These are phyloP conservation scores for Rhineura floridana DNA, from an alignment of 2,113 vertebrate genomes.

Conservation along the genomic window DNA sequence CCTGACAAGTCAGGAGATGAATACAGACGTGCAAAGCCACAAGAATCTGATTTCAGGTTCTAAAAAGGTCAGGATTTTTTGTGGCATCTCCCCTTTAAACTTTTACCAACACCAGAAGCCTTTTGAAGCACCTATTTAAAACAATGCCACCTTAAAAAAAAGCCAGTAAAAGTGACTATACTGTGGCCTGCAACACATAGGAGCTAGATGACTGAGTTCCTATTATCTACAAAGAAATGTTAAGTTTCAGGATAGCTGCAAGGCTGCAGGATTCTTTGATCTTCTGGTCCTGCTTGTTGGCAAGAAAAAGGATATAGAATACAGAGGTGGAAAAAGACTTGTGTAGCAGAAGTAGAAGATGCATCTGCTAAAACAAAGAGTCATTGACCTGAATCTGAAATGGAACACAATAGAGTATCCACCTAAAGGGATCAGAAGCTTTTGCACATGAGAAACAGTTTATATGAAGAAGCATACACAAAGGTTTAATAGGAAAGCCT, in stretches of 20 bases:
- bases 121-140: background rate
- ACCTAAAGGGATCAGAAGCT: background rate
- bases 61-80: background rate
- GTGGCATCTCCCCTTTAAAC: background rate
- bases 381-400: background rate
- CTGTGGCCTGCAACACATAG: no score
- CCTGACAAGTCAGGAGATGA: no score
- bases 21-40: background rate
- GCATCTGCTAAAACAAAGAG: background rate
- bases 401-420: background rate
- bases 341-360: background rate
- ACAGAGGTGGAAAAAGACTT: background rate
- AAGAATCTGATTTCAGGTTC: background rate
- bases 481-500: background rate
- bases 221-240: background rate
- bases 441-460: background rate
- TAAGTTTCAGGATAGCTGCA: background rate
- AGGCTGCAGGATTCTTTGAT: background rate
- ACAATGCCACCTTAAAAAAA: background rate
- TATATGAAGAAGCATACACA: background rate
- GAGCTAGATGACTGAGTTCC: background rate
- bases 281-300: background rate
- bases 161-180: background rate
- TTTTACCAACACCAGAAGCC: background rate
- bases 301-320: background rate